Evolutionary conservation across 1,140 invertebrate genomes (phyloP).

Genomic region (Drosophila pseudoobscura): DNA sequence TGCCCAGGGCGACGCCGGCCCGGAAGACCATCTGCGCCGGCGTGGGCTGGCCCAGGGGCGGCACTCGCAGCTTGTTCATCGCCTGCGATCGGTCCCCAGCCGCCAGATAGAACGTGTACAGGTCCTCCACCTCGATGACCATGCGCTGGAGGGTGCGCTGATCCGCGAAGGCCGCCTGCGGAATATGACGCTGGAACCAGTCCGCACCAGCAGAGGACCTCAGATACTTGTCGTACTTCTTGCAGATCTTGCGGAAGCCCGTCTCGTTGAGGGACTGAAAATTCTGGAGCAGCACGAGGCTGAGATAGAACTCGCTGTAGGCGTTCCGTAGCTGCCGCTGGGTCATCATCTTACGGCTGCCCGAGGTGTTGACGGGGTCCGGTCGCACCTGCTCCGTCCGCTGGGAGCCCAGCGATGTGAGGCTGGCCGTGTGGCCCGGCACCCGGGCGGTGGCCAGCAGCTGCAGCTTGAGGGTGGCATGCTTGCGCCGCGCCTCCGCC

Average conservation of each 20-base stretch:
- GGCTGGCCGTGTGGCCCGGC: slow-evolving; percentile 33
- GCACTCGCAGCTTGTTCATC: slow-evolving; percentile 89
- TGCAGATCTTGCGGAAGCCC: slow-evolving; percentile 99
- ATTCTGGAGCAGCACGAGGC: slow-evolving; percentile 95
- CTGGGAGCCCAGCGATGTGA: slow-evolving; percentile 16
- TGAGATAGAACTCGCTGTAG: slow-evolving; percentile 99
- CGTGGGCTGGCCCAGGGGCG: slow-evolving; percentile 88
- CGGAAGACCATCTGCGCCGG: slow-evolving; percentile 83
- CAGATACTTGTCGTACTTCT: slow-evolving; percentile 97
- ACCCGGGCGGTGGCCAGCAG: slow-evolving; percentile 82
- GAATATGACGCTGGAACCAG: slow-evolving; percentile 40
- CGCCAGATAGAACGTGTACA: slow-evolving; percentile 88
- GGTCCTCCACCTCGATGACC: slow-evolving; percentile 88
- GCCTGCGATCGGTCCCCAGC: slow-evolving; percentile 88
- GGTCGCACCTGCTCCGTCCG: not conserved
- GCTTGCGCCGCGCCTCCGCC: slow-evolving; percentile 97
- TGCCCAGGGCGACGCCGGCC: no score
- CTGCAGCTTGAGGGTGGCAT: slow-evolving; percentile 94
- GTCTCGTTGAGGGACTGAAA: slow-evolving; percentile 98
- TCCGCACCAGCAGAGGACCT: slow-evolving; percentile 15
- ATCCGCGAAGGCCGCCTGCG: slow-evolving; percentile 43
- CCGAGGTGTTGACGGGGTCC: slow-evolving; percentile 19
- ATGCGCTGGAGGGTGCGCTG: slow-evolving; percentile 65
- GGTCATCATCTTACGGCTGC: slow-evolving; percentile 84
- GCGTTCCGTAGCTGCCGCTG: slow-evolving; percentile 96